A percentile compares a stretch with the other conserved stretches of the same genome.
These are phyloP conservation scores for Galbula dea DNA, from an alignment of 2,113 vertebrate species.

Conservation along the genomic window DNA sequence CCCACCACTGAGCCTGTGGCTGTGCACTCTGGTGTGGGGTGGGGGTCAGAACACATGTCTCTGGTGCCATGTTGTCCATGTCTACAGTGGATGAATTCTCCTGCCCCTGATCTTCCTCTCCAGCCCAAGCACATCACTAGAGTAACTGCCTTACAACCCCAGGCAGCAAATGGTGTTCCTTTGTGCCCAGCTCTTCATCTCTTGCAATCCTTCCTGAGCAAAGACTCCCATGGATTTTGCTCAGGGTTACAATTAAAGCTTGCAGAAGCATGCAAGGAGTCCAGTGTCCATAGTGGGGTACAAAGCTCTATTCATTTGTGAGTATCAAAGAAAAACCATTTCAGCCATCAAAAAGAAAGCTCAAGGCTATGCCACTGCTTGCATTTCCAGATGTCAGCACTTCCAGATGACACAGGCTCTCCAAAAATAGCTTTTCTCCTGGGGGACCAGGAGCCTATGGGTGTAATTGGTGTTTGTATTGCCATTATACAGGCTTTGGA, in stretches of 20 bases:
- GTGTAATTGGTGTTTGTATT: not conserved
- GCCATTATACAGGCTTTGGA: not conserved
- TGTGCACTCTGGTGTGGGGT: not conserved
- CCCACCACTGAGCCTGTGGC: not conserved
- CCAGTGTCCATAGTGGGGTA: not conserved
- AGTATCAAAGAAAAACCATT: not conserved
- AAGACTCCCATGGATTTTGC: not conserved
- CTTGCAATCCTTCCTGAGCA: not conserved
- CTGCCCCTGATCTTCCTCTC: not conserved
- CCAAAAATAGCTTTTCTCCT: not conserved
- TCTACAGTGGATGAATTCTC: not conserved
- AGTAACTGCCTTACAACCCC: not conserved
- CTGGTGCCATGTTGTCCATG: fast-evolving
- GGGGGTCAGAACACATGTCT: fast-evolving
- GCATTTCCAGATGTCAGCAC: not conserved
- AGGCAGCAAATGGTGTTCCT: not conserved
- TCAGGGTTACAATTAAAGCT: not conserved
- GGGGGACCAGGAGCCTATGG: not conserved
- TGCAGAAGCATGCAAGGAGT: not conserved
- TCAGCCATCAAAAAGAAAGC: not conserved
- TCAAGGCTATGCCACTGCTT: not conserved
- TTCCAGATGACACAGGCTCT: fast-evolving
- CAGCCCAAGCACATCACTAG: not conserved
- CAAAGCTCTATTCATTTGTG: not conserved
- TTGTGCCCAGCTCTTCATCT: not conserved